Evolutionary conservation across 2,113 vertebrate genomes (phyloP).

Genomic region (Rostratula benghalensis): DNA sequence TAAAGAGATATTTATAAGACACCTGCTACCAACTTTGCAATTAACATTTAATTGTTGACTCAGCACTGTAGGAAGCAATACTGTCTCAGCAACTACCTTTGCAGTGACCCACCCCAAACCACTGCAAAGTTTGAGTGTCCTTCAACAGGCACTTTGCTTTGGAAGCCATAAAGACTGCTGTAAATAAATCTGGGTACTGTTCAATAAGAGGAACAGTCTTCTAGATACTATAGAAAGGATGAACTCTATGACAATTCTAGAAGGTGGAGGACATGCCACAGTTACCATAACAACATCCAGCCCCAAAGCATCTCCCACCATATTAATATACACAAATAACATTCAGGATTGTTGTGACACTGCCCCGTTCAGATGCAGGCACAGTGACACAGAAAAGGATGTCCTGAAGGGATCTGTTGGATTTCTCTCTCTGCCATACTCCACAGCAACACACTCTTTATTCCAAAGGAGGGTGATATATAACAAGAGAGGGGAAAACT

Average conservation of each 20-base stretch:
- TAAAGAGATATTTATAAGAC: neutral
- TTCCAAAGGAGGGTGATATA: neutral
- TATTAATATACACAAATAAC: neutral
- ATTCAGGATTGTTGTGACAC: neutral
- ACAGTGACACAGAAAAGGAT: neutral
- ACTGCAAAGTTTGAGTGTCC: neutral
- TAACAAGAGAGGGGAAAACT: neutral
- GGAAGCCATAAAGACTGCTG: neutral
- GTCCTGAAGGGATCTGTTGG: accelerated
- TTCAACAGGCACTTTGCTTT: neutral
- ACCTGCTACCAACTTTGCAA: neutral
- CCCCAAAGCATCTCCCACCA: neutral
- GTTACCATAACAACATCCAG: neutral
- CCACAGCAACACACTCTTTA: neutral
- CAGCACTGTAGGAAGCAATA: neutral
- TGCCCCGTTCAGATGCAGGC: neutral
- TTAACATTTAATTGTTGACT: neutral
- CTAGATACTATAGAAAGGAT: neutral
- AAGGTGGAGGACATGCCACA: neutral
- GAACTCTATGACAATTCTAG: neutral
- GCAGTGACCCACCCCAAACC: neutral
- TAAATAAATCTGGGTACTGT: neutral
- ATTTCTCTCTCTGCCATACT: neutral
- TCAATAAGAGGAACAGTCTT: neutral
- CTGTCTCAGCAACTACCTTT: neutral